A percentile compares a stretch with the other conserved stretches of the same genome.
Evolutionary conservation across 2,113 vertebrate species (phyloP).

Genomic region (Cololabis saira): DNA sequence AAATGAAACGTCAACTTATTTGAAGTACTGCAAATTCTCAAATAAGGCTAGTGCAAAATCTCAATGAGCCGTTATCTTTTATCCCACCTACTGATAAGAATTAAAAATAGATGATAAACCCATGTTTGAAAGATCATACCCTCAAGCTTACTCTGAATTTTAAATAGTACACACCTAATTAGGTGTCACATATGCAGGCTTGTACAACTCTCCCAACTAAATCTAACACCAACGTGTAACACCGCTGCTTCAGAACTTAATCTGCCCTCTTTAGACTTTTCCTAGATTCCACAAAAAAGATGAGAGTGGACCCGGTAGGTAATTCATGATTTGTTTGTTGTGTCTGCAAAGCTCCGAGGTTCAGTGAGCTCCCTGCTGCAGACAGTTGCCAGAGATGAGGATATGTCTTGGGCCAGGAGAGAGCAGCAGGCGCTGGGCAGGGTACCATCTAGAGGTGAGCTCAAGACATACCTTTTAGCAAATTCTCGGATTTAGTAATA

Average conservation of each 20-base stretch:
- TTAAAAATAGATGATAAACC: too few relatives aligned
- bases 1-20: not conserved
- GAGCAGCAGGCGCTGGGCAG: slow-evolving; percentile 80
- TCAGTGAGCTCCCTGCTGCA: slow-evolving; percentile 80
- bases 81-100: too few relatives aligned
- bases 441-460: slow-evolving; percentile 82
- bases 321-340: slow-evolving; percentile 10
- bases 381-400: slow-evolving; percentile 77
- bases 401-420: slow-evolving; percentile 77
- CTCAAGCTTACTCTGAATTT: too few relatives aligned
- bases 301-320: not conserved
- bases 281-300: not conserved
- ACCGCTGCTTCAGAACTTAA: not conserved
- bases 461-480: not conserved
- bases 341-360: slow-evolving; percentile 67
- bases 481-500: not conserved
- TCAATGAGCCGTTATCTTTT: too few relatives aligned
- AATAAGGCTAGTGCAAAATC: too few relatives aligned
- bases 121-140: too few relatives aligned
- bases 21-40: too few relatives aligned
- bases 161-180: too few relatives aligned
- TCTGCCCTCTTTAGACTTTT: too few relatives aligned
- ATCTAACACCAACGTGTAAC: not conserved
- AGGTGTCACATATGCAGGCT: too few relatives aligned
- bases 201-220: not conserved